Base-by-base conservation (phyloP, 2,888 invertebrate genomes). In the Brachypalpus laphriformis region DNA sequence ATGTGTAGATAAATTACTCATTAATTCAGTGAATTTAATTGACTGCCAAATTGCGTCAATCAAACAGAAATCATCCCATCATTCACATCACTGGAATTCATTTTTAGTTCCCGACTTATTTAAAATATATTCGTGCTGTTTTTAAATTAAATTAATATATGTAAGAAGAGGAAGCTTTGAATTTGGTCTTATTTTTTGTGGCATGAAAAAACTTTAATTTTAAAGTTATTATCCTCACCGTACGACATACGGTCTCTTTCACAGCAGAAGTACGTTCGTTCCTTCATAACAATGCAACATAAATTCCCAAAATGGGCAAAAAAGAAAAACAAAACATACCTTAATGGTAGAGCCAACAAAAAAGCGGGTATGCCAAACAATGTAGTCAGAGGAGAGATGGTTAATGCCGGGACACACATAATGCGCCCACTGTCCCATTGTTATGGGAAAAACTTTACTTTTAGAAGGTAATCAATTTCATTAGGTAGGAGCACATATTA, bases 401-500 rank as follows among this genome's bases (percentile, higher is more conserved):
- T 56, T 56, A 28, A 42, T 16, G 11, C 37, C 47, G 28, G n/a
- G 14, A 37, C 37, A 66, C 9, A 66, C 34, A 9, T 8, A 74
- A 80, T 74, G 66, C 80, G 57, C 63, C 47, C 45, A 71, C 59
- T 70, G 28, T 42, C 31, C 45, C 63, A 75, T 82, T 82, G 68
- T 65, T 63, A 59, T 82, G 75, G 56, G 56, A 37, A 47, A 82
- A 82, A 82, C 47, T 76, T 82, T 57, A 70, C 74, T 76, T 54
- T 63, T 40, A 68, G 76, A 76, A 82, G 76, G 63, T 65, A 70
- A 65, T 82, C 70, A 71, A 82, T 82, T 71, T 42, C 57, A 65
- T 71, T 42, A 70, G n/a, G n/a, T n/a, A n/a, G n/a, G n/a, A n/a
- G n/a, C n/a, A n/a, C n/a, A 4, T 65, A 71, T 54, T 71, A 56